Conservation (phyloP, 2,888 invertebrate species). For the Scaptomyza cyrtandrae region DNA sequence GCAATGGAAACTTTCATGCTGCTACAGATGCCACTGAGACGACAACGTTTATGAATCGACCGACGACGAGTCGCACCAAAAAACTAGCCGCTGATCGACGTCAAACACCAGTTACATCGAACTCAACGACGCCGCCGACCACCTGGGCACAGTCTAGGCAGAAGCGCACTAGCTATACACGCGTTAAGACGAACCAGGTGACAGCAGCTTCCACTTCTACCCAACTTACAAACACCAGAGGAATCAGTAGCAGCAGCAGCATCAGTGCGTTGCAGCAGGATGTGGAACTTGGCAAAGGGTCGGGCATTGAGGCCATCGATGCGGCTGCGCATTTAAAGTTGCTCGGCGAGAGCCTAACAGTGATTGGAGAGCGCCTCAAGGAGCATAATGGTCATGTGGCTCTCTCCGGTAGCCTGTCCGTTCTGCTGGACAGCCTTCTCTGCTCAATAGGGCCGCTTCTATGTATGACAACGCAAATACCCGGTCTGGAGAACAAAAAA, state of each 20-base stretch:
- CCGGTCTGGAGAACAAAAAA: conserved; percentile 89
- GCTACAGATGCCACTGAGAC: neutral
- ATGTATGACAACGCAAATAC: conserved; percentile 93
- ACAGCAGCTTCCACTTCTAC: conserved; percentile 19
- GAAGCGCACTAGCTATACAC: conserved; percentile 60
- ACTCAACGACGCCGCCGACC: conserved; percentile 15
- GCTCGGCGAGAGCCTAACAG: conserved; percentile 95
- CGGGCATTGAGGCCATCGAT: conserved; percentile 92
- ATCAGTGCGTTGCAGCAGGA: conserved; percentile 1
- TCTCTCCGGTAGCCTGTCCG: conserved; percentile 96
- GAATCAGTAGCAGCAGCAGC: conserved; percentile 1
- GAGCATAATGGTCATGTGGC: conserved; percentile 98
- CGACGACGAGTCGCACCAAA: conserved; percentile 80
- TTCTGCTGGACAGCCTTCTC: conserved; percentile 95
- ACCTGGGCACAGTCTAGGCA: conserved; percentile 52
- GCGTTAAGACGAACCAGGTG: conserved; percentile 17
- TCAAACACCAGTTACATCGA: conserved; percentile 34
- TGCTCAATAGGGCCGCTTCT: conserved; percentile 96
- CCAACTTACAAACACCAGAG: conserved; percentile 1
- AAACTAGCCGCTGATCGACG: conserved; percentile 79
- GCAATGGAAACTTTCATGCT: conserved; percentile 25
- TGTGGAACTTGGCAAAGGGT: conserved; percentile 29
- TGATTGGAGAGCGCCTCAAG: conserved; percentile 96
- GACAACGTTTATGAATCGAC: conserved; percentile 73
- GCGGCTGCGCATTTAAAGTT: conserved; percentile 96